Conservation (phyloP, 2,797 vertebrate species). For the Brachyalestes nurse region DNA sequence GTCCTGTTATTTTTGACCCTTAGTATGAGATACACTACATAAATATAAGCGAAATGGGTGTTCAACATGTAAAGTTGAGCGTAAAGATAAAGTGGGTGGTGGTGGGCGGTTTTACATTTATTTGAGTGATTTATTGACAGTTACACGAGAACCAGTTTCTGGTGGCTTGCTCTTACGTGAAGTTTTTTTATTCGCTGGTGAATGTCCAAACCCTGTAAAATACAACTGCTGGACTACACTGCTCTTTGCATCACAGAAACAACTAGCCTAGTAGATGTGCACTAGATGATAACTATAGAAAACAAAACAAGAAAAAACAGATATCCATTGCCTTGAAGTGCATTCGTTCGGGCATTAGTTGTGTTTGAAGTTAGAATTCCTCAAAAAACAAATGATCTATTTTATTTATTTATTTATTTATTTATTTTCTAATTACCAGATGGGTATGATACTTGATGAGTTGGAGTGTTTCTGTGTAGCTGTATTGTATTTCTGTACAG, state of each 20-base stretch:
- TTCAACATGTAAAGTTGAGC: too few species aligned
- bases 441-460: constrained; percentile 66
- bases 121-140: constrained; percentile 40
- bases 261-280: constrained; percentile 46
- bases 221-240: constrained; percentile 32
- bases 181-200: background rate
- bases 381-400: constrained; percentile 57
- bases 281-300: constrained; percentile 18
- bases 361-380: constrained; percentile 52
- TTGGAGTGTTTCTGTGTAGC: constrained; percentile 69
- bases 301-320: constrained; percentile 46
- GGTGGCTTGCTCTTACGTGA: constrained; percentile 11
- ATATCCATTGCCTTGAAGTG: constrained; percentile 59
- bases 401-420: constrained; percentile 61
- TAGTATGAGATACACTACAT: background rate
- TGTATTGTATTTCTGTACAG: constrained; percentile 73
- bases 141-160: constrained; percentile 27
- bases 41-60: background rate
- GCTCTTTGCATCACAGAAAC: constrained; percentile 16
- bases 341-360: constrained; percentile 50
- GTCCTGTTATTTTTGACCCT: background rate
- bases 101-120: background rate
- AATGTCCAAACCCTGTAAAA: constrained; percentile 38
- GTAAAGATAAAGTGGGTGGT: too few species aligned
- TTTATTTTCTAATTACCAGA: constrained; percentile 72